Evolutionary conservation across 2,888 invertebrate species (phyloP), one percentile per base, ranked within the genome.

Genomic region (Pollenia griseotomentosa): DNA sequence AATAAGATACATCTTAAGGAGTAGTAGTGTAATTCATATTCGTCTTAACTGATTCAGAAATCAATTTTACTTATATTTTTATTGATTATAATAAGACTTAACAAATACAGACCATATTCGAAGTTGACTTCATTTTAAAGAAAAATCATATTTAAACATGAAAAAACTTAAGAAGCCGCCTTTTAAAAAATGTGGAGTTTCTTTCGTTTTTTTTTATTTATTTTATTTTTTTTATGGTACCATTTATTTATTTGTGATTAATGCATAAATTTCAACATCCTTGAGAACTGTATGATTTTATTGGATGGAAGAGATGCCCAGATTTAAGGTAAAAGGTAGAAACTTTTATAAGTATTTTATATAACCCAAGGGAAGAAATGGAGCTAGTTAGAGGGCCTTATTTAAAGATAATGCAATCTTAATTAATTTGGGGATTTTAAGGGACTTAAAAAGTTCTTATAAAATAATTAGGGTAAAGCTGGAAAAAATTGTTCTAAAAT

Each of bases 201-300:
- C 70, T 74, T 46, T 75, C 51, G 51, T 63, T 78, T 82, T 65
- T 68, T 75, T 51, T 65, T 78, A 23, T 40, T 46, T 61, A 19
- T 57, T 59, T 16, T 12, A 14, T 40, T 51, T 57, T 61, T 81
- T 82, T 78, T 79, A 57, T 77, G 77, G 65, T 77, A 70, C 42
- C 61, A 63, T 82, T 78, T 79, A 87, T 87, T 82, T 85, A 87
- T 85, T 87, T 85, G 78, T 85, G 82, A 85, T 87, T 84, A 84
- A 87, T 87, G 87, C 87, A 87, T 87, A 87, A 84, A 87, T 87
- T 81, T 87, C 40, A 84, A 78, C 81, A 87, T 87, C 87, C 87
- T 87, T 87, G 87, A 87, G 87, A 87, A 87, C 87, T 87, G 87
- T 78, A 84, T 81, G 84, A 87, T 87, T 87, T 87, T 87, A 87